Evolutionary conservation across 2,113 vertebrate genomes (phyloP).

Genomic region (Gasterosteus aculeatus): DNA sequence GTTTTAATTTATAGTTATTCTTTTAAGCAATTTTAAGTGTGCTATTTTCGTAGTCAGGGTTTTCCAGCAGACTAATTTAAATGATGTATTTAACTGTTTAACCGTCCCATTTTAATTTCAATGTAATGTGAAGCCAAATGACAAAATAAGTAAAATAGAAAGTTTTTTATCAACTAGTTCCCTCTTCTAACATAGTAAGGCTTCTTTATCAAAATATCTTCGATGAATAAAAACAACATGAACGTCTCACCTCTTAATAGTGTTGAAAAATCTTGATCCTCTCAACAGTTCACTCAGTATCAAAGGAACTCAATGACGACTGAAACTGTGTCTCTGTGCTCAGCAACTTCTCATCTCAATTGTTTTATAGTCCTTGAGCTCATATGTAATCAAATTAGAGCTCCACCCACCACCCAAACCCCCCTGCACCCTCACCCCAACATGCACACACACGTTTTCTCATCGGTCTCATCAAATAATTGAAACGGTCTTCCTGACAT

Average conservation of each 20-base stretch:
- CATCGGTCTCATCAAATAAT: not conserved
- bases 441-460: not conserved
- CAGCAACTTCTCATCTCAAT: conserved; percentile 5
- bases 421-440: not conserved
- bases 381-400: conserved; percentile 43
- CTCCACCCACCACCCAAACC: conserved; percentile 31
- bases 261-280: not conserved
- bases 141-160: not conserved
- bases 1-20: too few relatives aligned
- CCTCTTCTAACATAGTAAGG: not conserved
- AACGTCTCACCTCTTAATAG: conserved; percentile 34
- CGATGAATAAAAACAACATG: not conserved
- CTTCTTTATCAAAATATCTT: not conserved
- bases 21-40: too few relatives aligned
- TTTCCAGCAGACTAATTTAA: not conserved
- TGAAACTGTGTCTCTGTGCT: conserved; percentile 2
- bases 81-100: not conserved
- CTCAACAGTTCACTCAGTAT: not conserved
- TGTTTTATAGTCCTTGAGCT: conserved; percentile 40
- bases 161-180: not conserved
- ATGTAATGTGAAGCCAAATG: not conserved
- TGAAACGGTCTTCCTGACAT: not conserved
- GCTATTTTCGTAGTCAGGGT: not conserved
- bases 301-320: not conserved
- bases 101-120: not conserved